A percentile compares a stretch with the other conserved stretches of the same genome.
These are phyloP conservation scores for Metalampra italica DNA, from an alignment of 2,888 invertebrate genomes.

Conservation along the genomic window DNA sequence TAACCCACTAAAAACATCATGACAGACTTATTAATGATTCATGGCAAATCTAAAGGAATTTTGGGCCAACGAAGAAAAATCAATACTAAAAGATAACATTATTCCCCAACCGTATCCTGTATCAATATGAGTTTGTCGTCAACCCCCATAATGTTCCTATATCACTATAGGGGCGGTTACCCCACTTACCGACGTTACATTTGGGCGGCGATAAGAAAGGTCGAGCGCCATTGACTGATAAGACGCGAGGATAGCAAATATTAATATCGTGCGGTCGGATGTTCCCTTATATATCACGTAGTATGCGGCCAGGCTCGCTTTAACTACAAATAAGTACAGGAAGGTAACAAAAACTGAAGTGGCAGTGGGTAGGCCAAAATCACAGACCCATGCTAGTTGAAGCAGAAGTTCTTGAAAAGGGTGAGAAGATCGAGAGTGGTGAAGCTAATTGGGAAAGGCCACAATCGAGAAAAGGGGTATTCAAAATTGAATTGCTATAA, in stretches of 20 bases:
- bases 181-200: neutral
- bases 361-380: no score
- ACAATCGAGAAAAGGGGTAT: neutral
- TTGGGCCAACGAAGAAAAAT: neutral
- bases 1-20: no score
- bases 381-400: no score
- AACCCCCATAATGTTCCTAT: neutral
- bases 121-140: neutral
- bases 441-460: neutral
- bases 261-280: neutral
- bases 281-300: no score
- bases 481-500: neutral
- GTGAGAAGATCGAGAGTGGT: no score
- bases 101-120: neutral
- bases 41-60: no score
- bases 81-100: neutral
- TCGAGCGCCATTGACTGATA: conserved; percentile 36
- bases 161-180: neutral
- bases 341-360: no score
- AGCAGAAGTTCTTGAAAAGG: no score
- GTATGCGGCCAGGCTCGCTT: no score
- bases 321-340: no score
- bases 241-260: conserved; percentile 8
- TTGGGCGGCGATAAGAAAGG: conserved; percentile 28
- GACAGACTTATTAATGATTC: no score